These are phyloP conservation scores for Rattus rattus DNA, from an alignment of 2,113 vertebrate genomes.

Conservation along the genomic window DNA sequence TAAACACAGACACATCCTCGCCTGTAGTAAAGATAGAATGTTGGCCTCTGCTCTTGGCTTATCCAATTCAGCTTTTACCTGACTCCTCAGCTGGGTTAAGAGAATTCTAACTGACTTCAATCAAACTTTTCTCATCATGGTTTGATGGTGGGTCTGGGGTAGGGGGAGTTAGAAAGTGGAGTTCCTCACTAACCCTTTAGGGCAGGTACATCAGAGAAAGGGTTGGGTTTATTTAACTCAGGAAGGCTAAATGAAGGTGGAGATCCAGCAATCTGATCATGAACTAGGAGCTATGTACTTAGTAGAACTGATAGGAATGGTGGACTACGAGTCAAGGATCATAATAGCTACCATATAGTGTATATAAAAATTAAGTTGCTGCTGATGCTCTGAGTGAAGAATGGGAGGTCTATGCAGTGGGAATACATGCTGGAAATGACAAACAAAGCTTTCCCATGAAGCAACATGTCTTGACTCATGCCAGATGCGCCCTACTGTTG, in stretches of 20 bases:
- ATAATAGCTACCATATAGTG: neutral
- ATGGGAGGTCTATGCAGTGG: neutral
- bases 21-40: no score
- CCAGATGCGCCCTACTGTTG: neutral
- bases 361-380: slow-evolving; percentile 1
- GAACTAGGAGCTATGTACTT: neutral
- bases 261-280: neutral
- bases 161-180: neutral
- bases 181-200: neutral
- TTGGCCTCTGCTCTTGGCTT: neutral
- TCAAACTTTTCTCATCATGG: neutral
- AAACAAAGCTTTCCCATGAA: neutral
- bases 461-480: neutral
- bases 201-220: neutral
- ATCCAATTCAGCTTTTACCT: neutral
- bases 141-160: neutral
- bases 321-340: neutral
- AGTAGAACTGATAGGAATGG: neutral
- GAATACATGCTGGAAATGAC: neutral
- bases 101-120: neutral
- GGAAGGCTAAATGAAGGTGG: neutral
- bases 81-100: neutral
- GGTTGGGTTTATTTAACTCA: neutral
- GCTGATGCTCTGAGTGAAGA: neutral
- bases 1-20: neutral